Conservation (phyloP, 2,888 invertebrate genomes). For the Agrochola lota region DNA sequence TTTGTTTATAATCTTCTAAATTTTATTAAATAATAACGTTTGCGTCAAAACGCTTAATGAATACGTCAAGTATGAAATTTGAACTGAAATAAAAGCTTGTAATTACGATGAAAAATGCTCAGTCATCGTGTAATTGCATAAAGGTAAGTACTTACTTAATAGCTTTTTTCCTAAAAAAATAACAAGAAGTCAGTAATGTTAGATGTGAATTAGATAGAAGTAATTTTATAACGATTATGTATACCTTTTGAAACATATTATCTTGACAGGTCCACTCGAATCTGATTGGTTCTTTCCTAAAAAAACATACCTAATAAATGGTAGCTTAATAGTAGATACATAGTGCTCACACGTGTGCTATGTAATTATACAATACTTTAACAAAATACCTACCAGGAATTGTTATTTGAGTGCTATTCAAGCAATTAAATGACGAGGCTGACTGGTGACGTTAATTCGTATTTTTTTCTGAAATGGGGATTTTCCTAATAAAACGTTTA, state of each 20-base stretch:
- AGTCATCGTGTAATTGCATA: slow-evolving; percentile 4
- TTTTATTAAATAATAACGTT: not conserved
- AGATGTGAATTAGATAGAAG: slow-evolving; percentile 2
- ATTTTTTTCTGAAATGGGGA: slow-evolving; percentile 2
- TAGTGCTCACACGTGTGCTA: no score
- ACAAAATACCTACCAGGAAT: not conserved
- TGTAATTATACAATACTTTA: not conserved
- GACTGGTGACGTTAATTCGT: not conserved
- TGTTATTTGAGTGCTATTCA: slow-evolving; percentile 11
- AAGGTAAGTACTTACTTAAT: not conserved
- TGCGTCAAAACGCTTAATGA: not conserved
- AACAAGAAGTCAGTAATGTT: not conserved
- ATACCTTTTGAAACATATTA: not conserved
- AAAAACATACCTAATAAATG: no score
- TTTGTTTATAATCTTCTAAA: not conserved
- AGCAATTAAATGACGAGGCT: slow-evolving; percentile 32
- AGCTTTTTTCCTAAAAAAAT: not conserved
- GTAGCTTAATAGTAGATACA: no score
- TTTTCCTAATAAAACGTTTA: slow-evolving; percentile 16
- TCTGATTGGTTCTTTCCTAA: not conserved
- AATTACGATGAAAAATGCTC: not conserved
- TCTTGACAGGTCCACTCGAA: not conserved
- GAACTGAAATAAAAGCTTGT: not conserved
- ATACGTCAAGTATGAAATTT: slow-evolving; percentile 8
- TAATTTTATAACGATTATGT: slow-evolving; percentile 3